A percentile compares a stretch with the other conserved stretches of the same genome.
phyloP scores from a whole-genome alignment of 1,140 invertebrate genomes.

The Drosophila melanica region DNA sequence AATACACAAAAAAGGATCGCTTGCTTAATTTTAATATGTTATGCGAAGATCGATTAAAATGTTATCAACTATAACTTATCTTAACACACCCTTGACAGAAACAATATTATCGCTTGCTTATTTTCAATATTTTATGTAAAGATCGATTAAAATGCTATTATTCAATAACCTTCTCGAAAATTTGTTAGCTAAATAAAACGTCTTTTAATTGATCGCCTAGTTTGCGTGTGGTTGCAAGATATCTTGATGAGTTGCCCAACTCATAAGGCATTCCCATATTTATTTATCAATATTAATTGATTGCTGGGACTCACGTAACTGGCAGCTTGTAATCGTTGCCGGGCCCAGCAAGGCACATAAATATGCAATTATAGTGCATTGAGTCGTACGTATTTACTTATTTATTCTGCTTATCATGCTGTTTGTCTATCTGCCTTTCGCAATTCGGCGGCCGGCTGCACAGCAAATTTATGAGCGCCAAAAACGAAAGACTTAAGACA shows the following conservation, averaged over 20 bases:
- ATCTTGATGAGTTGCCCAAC: conserved; percentile 17
- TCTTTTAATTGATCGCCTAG: not conserved
- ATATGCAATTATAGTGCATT: conserved; percentile 32
- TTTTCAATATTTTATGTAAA: too few species aligned
- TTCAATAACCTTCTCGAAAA: too few species aligned
- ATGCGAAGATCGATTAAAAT: too few species aligned
- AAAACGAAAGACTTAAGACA: conserved; percentile 67
- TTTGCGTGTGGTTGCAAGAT: not conserved
- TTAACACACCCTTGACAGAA: too few species aligned
- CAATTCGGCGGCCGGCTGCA: conserved; percentile 48
- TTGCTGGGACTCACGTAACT: conserved; percentile 6
- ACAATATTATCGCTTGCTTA: too few species aligned
- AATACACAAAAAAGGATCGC: too few species aligned
- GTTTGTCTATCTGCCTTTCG: conserved; percentile 36
- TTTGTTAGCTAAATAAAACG: too few species aligned
- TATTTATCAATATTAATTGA: conserved; percentile 29
- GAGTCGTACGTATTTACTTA: conserved; percentile 17
- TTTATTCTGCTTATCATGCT: conserved; percentile 67
- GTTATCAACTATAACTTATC: too few species aligned
- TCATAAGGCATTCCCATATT: not conserved
- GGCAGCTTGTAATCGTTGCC: not conserved
- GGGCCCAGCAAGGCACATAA: conserved; percentile 4
- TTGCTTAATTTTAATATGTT: too few species aligned
- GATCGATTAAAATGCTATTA: too few species aligned
- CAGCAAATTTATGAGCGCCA: conserved; percentile 51